Base-by-base conservation (phyloP, 2,797 vertebrate species). In the Petrocephalus schoutedeni region DNA sequence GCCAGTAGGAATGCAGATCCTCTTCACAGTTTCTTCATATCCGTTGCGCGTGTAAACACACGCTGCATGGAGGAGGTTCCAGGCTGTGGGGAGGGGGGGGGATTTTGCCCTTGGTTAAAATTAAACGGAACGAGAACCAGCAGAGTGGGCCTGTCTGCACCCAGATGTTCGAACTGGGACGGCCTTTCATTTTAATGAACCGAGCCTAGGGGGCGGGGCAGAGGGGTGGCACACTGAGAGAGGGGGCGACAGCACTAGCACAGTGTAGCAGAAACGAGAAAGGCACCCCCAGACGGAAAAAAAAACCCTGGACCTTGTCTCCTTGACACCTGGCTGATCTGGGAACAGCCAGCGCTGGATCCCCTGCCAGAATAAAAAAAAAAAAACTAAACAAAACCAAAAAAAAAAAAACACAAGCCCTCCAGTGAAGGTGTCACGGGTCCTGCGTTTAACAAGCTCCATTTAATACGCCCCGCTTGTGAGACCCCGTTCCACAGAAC, bases 301-400 rank as follows among this genome's bases (percentile, higher is more conserved):
- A 80, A 58, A 77, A 49, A 21, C 45, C 51, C n/a, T 12, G 6
- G 49, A 49, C 3, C 45, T 41, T 36, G 16, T 59, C 56, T 1
- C 54, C 36, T 45, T 59, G 23, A 58, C 21, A 8, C 28, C 53
- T 16, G 3, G 36, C 36, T 85, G 49, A 90, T 91, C 86, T 91
- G 87, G 90, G 88, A 90, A 86, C 90, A 85, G 90, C 92, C 87
- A 67, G 58, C 28, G 77, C 87, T 16, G 89, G 91, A 91, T 90
- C 92, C 88, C 92, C 90, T 86, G 2, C 90, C 49, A 74, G 74
- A 86, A 86, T 54, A 21, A 61, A 61, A 86, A 87, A 87, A 67
- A 88, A 89, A 88, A 87, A 67, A 64, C 32, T 32, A 61, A 61
- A 86, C 28, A 28, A 28, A 28, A 28, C 28, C 28, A 87, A 87